Evolutionary conservation across 2,113 vertebrate genomes (phyloP), one percentile per base, ranked within the genome.

Genomic region (Corythoichthys intestinalis): DNA sequence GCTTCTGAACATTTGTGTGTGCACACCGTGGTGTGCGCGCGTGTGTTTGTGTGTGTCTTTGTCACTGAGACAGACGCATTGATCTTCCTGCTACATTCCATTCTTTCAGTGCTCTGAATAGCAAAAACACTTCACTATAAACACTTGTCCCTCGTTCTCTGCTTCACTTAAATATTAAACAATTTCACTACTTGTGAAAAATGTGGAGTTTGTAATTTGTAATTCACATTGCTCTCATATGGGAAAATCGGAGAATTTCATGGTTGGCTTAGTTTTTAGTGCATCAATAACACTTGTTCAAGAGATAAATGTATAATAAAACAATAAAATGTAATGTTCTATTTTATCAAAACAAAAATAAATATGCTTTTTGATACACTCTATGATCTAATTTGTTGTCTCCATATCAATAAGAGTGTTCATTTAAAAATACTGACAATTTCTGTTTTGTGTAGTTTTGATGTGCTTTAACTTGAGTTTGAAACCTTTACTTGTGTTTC

Each of bases 31-130:
- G 73, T 81, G 67, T 41, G 64, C 12, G 59, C 46, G 48, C 38
- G 38, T 59, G 70, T 71, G 72, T 81, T 66, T 77, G 58, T 72
- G 69, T 73, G 74, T 72, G 71, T 68, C 68, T 58, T 79, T 65
- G 79, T 71, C 67, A 53, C 69, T 48, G 70, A 63, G 72, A 50
- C 65, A 67, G 86, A 84, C 84, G 80, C 87, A 86, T 85, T 85
- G 88, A 87, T 89, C 84, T 86, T 77, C 72, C 71, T 75, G 79
- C 77, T 77, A 85, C 87, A 89, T 86, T 86, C 85, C 90, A 80
- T 80, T 73, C 80, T 90, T 79, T 90, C 87, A 90, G 77, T 85
- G 69, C 79, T 67, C 67, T 80, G 82, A 86, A 84, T 83, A 86
- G 83, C 65, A 59, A 82, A 69, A 84, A 79, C 66, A 80, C 72